Percentiles rank a stretch among this genome's conserved stretches.
These are phyloP conservation scores for Eupristina koningsbergeri DNA, from an alignment of 1,140 invertebrate species.

Conservation along the genomic window DNA sequence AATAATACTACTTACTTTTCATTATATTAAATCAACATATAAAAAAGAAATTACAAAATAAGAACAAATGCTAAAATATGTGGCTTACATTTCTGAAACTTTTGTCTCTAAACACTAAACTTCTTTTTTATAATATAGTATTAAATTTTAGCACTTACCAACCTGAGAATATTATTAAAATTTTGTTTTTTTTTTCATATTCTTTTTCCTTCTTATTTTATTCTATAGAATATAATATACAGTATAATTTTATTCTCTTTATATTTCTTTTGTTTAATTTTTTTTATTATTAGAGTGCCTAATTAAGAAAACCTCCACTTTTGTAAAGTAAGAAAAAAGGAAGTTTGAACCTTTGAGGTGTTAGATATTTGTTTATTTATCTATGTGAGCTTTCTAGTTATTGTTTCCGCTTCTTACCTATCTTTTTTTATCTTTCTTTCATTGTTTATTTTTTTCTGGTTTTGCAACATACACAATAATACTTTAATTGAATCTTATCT, in stretches of 20 bases:
- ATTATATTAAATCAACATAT: too few species aligned
- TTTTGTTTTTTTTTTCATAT: background rate
- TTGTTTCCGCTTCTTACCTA: background rate
- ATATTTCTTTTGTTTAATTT: background rate
- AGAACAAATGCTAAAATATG: background rate
- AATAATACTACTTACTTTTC: too few species aligned
- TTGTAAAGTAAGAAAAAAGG: background rate
- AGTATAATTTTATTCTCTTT: background rate
- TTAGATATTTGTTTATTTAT: slow-evolving; percentile 9
- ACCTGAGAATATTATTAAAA: background rate
- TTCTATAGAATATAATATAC: too few species aligned
- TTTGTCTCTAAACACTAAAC: background rate
- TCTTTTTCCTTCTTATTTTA: background rate
- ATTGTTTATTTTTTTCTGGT: slow-evolving; percentile 14
- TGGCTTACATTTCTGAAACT: background rate
- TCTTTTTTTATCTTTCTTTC: slow-evolving; percentile 14
- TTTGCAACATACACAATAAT: background rate
- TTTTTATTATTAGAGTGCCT: background rate
- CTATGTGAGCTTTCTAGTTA: background rate
- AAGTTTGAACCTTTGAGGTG: slow-evolving; percentile 7
- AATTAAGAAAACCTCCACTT: slow-evolving; percentile 20
- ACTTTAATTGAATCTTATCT: slow-evolving; percentile 20
- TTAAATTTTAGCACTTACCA: background rate
- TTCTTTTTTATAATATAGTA: background rate
- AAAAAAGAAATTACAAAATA: background rate